Conservation (phyloP, 2,797 vertebrate species). For the Rousettus madagascariensis region DNA sequence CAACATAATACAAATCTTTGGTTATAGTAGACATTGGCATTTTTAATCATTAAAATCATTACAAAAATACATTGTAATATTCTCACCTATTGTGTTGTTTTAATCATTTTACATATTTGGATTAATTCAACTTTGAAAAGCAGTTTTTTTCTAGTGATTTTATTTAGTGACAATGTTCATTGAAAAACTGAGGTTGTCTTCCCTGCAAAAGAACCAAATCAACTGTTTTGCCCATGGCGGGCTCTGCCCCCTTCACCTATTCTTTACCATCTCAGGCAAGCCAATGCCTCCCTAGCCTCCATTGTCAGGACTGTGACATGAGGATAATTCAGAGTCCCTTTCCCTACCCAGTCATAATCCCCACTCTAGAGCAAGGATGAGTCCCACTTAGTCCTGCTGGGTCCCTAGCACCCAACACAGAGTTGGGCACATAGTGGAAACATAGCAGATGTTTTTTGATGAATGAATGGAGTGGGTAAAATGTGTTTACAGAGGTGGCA, state of each 20-base stretch:
- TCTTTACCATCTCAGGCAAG: background rate
- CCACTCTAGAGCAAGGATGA: background rate
- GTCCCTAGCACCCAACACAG: background rate
- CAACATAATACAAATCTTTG: slow-evolving; percentile 22
- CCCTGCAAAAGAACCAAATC: background rate
- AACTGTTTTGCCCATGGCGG: background rate
- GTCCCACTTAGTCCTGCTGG: background rate
- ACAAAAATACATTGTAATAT: slow-evolving; percentile 41
- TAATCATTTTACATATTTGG: slow-evolving; percentile 31
- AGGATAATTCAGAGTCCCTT: background rate
- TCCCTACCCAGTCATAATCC: background rate
- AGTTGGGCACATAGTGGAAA: background rate
- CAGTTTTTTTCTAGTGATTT: background rate
- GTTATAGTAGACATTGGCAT: background rate
- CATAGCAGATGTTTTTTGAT: background rate
- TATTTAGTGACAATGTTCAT: background rate
- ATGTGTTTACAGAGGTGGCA: background rate
- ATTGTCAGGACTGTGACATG: background rate
- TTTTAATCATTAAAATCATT: slow-evolving; percentile 40
- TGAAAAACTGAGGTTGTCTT: background rate
- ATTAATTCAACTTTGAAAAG: slow-evolving; percentile 41
- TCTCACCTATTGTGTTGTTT: background rate
- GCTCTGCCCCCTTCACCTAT: background rate
- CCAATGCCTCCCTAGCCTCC: background rate
- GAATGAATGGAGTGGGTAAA: background rate